A percentile compares a stretch with the other conserved stretches of the same genome.
Evolutionary conservation across 2,113 vertebrate species (phyloP).

Genomic region (Cryptotis parvus): DNA sequence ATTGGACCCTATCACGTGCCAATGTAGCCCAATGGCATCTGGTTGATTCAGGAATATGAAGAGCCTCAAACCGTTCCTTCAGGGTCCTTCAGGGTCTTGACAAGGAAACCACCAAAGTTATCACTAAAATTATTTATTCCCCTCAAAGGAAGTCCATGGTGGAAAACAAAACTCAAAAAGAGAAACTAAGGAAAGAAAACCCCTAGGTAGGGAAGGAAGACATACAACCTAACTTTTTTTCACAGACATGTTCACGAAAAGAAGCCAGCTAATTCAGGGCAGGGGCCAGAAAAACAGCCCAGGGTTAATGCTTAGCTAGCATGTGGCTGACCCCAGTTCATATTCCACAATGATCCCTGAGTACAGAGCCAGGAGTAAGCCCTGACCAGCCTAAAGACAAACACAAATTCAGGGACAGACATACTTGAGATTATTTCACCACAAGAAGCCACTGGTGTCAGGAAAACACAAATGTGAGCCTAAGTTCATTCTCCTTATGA

Average conservation of each 20-base stretch:
- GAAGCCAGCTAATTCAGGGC: neutral
- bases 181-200: slow-evolving; percentile 28
- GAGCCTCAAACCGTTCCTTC: too few relatives aligned
- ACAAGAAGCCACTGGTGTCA: neutral
- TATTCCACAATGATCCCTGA: too few relatives aligned
- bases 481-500: neutral
- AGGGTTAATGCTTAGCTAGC: too few relatives aligned
- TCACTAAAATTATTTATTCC: neutral
- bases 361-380: too few relatives aligned
- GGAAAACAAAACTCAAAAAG: slow-evolving; percentile 1
- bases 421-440: neutral
- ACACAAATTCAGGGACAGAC: too few relatives aligned
- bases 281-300: too few relatives aligned
- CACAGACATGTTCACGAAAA: neutral
- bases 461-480: neutral
- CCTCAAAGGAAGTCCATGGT: neutral
- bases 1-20: too few relatives aligned
- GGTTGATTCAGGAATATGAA: too few relatives aligned
- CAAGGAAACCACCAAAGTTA: neutral
- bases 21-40: too few relatives aligned
- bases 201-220: neutral
- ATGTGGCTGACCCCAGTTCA: too few relatives aligned
- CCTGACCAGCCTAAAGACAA: too few relatives aligned
- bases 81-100: too few relatives aligned
- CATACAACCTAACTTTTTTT: neutral